Evolutionary conservation across 1,140 invertebrate genomes (phyloP), one percentile per base, ranked within the genome.

Genomic region (Drosophila ambigua): DNA sequence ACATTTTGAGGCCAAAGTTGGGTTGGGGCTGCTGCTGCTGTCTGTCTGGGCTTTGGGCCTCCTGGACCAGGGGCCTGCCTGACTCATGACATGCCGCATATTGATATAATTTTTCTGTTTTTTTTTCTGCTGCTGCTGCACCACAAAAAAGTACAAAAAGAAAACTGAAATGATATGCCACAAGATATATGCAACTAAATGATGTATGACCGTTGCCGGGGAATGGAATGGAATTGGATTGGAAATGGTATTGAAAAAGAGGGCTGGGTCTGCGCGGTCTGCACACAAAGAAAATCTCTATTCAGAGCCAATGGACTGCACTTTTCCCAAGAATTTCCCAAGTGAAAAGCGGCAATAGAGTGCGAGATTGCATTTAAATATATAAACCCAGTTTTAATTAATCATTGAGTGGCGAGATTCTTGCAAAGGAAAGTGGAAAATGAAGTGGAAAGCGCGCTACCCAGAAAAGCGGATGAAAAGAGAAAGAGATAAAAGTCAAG

Each of bases 61-160:
- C 63, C 64, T 66, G 35, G 61, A 13, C 35, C 35, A 11, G 31
- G 3, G 31, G 11, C 35, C 16, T 69, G 55, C 49, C 72, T 83
- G 80, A 84, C 59, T 83, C 80, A 84, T 83, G 66, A 62, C 65
- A 59, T 73, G 62, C 45, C 60, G 44, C 57, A 74, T 68, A 84
- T 83, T 77, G 75, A 79, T 83, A 78, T 72, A 66, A 65, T 83
- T 74, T 72, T 76, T 72, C 46, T 59, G 44, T 72, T 79, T 26
- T 67, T 72, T 60, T 71, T 53, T 54, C 48, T 45, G 8, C 3
- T 39, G 35, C 35, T 28, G 26, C 26, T 28, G 60, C 65, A 66
- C 49, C 43, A 26, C 15, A 13, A 11, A 35, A 24, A 24, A 24
- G 23, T 24, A 51, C 52, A 50, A 71, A 58, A 69, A 57, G 48